Evolutionary conservation across 2,113 vertebrate genomes (phyloP), one percentile per base, ranked within the genome.

Genomic region (Crotalus viridis): DNA sequence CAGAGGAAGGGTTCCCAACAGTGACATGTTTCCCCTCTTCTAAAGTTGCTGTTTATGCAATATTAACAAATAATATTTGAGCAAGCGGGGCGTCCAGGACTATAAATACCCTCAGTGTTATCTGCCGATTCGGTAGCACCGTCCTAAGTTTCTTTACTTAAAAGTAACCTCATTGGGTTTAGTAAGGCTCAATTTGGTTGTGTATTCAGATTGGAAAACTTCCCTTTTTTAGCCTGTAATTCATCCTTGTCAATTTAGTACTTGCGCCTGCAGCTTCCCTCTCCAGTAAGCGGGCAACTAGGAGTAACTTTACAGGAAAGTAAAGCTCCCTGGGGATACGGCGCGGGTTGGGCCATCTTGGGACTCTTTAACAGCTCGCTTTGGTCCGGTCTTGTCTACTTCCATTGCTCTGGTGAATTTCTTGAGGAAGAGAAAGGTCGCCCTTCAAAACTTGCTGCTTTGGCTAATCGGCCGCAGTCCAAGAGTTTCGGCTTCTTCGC

Each of bases 401-500:
- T 88, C 12, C 87, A 12, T 54, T 54, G 26, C 51, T 13, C 15
- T 0, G 48, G 5, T 28, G 86, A 51, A 13, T 52, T 10, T 52
- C 46, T 28, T 15, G 51, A 87, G 12, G 9, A 43, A 86, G 85
- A 26, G 85, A 26, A 43, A 10, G 39, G 2, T 51, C 46, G 24
- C 13, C 87, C 15, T 19, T 88, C 15, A 28, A 17, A 26, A 6
- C 28, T 46, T 51, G 22, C 39, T 39, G 21, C 46, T 22, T 22
- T 87, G 46, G 12, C 85, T 87, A 46, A 7, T 22, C 46, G 22
- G 5, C 46, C 10, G 52, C 52, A 55, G 17, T n/a, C 43, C 93
- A 94, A 90, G 96, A 96, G 97, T 96, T 96, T 94, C 97, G 96
- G 96, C 96, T 97, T 97, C 95, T 93, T 93, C 89, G 69, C 91